Evolutionary conservation across 1,140 invertebrate genomes (phyloP), one percentile per base, ranked within the genome.

Genomic region (Drosophila chauvacae): DNA sequence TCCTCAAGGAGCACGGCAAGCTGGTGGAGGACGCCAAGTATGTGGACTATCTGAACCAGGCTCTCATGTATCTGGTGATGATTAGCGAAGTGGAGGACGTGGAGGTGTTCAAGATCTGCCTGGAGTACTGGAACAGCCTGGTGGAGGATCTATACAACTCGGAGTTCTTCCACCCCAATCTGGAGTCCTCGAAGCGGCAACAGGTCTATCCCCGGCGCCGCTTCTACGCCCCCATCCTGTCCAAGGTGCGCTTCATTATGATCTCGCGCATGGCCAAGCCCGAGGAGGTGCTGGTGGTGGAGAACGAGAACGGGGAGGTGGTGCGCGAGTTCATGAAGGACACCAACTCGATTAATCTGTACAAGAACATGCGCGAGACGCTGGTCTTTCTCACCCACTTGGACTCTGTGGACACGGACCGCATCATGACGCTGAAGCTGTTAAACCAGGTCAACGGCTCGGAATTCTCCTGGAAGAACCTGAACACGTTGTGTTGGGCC

Each of bases 381-480:
- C 94, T 99, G 39, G 99, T 99, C 4, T 99, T 99, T 93, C 94
- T 99, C 45, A 99, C 99, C 14, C 99, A 99, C 96, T 96, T 99
- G 91, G 98, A 99, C 94, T 99, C 98, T 92, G 95, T 95, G 58
- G 99, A 99, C 92, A 99, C 99, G 10, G 99, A 99, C 94, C 95
- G 96, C 72, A 99, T 99, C 56, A 99, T 99, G 99, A 99, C 98
- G 69, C 97, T 99, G 86, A 99, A 99, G 92, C 93, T 99, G 16
- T 97, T 98, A 80, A 99, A 99, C 93, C 99, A 99, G 95, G 99
- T 99, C 14, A 99, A 99, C 94, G 99, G 98, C 14, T 95, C 95
- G 18, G 99, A 99, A 93, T 99, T 99, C 98, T 99, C 98, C 10
- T 99, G 99, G 99, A 99, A 99, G 93, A 99, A 99, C 94, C 94